phyloP scores from a whole-genome alignment of 2,797 vertebrate genomes.

The Petrocephalus schoutedeni region DNA sequence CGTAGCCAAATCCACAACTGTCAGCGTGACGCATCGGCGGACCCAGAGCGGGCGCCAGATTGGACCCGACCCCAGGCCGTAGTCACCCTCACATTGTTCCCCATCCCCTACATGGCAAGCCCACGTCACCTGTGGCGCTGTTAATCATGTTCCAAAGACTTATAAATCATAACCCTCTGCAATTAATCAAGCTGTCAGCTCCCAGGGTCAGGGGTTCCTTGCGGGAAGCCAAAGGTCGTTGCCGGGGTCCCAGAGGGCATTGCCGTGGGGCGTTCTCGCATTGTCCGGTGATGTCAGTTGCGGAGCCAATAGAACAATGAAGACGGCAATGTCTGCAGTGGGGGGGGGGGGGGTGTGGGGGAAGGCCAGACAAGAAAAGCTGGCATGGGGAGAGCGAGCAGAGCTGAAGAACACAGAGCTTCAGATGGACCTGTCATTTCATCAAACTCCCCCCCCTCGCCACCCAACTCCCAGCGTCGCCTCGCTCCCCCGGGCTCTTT shows the following conservation, averaged over 20 bases:
- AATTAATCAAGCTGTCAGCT: constrained; percentile 99
- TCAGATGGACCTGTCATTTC: constrained; percentile 89
- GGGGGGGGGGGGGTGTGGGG: not conserved
- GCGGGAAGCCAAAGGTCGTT: constrained; percentile 88
- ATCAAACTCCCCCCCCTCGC: constrained; percentile 57
- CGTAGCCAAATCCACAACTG: constrained; percentile 60
- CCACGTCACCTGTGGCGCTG: constrained; percentile 98
- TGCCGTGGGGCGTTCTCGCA: constrained; percentile 85
- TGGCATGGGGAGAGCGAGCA: constrained; percentile 38
- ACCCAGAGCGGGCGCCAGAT: constrained; percentile 54
- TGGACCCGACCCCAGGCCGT: constrained; percentile 25
- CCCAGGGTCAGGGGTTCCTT: constrained; percentile 79
- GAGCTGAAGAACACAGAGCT: constrained; percentile 73
- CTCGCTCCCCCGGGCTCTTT: constrained; percentile 64
- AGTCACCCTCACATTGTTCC: constrained; percentile 56
- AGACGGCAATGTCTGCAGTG: constrained; percentile 73
- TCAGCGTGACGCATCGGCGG: constrained; percentile 72
- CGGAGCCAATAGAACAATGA: constrained; percentile 84
- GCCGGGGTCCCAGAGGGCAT: constrained; percentile 82
- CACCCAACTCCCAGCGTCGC: constrained; percentile 68
- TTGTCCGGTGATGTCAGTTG: constrained; percentile 88
- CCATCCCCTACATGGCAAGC: constrained; percentile 66
- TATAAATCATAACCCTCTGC: constrained; percentile 99
- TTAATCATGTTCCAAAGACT: constrained; percentile 97
- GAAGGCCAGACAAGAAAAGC: constrained; percentile 31